These are phyloP conservation scores for Caenorhabditis sp. DNA, from an alignment of 2,888 invertebrate species.

Conservation along the genomic window DNA sequence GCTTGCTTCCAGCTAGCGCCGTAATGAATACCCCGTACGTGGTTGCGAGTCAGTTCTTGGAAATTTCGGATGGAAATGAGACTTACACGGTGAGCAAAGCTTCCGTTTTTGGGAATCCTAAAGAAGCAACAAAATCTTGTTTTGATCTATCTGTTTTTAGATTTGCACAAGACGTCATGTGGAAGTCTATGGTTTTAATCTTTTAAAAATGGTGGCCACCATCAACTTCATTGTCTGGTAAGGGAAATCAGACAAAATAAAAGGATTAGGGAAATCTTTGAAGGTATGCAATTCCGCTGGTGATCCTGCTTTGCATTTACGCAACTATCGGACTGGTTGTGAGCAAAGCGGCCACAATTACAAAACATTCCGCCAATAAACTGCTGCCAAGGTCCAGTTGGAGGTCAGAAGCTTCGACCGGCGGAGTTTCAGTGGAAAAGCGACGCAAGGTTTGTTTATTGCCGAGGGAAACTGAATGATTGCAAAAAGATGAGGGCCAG, in stretches of 20 bases:
- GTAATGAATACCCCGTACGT: constrained; percentile 76
- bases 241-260: constrained; percentile 5
- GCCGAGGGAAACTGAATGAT: neutral
- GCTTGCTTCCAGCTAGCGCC: constrained; percentile 55
- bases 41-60: constrained; percentile 71
- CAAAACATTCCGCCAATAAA: constrained; percentile 62
- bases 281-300: constrained; percentile 79
- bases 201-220: constrained; percentile 73
- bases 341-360: constrained; percentile 61
- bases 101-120: too few relatives aligned
- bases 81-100: constrained; percentile 66
- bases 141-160: constrained; percentile 37
- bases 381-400: constrained; percentile 60
- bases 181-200: constrained; percentile 67
- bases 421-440: constrained; percentile 63
- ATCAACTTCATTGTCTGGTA: constrained; percentile 76
- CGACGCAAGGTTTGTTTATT: constrained; percentile 58
- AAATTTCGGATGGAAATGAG: constrained; percentile 66
- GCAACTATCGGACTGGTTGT: constrained; percentile 79
- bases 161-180: constrained; percentile 71
- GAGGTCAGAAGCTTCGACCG: constrained; percentile 62
- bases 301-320: constrained; percentile 79
- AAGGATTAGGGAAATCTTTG: constrained; percentile 22
- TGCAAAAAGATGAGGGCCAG: too few relatives aligned
- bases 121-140: neutral